A percentile compares a stretch with the other conserved stretches of the same genome.
phyloP scores from a whole-genome alignment of 2,888 invertebrate genomes.

The Ormyrus labotus region DNA sequence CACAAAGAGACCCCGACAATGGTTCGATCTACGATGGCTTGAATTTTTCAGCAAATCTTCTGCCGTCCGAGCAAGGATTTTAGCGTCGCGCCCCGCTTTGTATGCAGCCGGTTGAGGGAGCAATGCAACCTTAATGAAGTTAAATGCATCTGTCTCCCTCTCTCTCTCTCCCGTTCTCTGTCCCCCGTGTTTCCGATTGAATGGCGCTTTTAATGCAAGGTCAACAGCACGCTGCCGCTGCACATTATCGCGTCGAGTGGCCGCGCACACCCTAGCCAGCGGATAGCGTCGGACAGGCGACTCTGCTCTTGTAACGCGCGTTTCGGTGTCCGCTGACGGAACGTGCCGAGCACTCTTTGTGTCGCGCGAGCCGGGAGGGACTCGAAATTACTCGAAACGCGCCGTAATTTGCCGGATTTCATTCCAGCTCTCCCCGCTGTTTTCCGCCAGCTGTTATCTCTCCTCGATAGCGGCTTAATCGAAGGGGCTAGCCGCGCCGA shows the following conservation, averaged over 20 bases:
- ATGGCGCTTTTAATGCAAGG: constrained; percentile 66
- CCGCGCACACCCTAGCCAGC: no score
- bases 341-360: background rate
- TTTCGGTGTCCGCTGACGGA: constrained; percentile 7
- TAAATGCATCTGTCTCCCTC: background rate
- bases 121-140: constrained; percentile 27
- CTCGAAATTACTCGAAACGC: background rate
- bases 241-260: constrained; percentile 62
- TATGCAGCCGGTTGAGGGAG: no score
- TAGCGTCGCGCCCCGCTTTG: no score
- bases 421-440: background rate
- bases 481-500: no score
- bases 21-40: no score
- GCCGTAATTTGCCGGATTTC: background rate
- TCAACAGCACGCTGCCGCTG: constrained; percentile 68
- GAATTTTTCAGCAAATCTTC: no score
- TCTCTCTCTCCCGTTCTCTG: background rate
- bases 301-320: background rate
- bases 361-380: no score
- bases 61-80: no score
- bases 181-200: constrained; percentile 50
- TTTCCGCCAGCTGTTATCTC: background rate
- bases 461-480: no score
- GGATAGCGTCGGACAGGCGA: no score
- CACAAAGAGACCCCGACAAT: no score